These are phyloP conservation scores for Pseudococcus jackbeardsleyi DNA, from an alignment of 2,888 invertebrate genomes.

Conservation along the genomic window DNA sequence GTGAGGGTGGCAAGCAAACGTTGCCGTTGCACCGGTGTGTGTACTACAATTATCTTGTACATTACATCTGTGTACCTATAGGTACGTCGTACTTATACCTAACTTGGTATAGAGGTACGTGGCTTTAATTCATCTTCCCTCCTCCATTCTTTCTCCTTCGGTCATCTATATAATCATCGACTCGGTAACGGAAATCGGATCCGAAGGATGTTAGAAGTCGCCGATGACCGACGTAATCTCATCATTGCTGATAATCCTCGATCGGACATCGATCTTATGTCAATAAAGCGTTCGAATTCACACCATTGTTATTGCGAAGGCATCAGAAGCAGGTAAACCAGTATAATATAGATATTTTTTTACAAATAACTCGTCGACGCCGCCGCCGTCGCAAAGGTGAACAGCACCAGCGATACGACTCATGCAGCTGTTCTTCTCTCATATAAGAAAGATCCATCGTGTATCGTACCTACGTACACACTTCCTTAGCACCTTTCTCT, in stretches of 20 bases:
- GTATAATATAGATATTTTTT: not conserved
- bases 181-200: not conserved
- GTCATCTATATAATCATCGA: not conserved
- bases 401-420: constrained; percentile 14
- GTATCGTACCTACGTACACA: not conserved
- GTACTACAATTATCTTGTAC: constrained; percentile 22
- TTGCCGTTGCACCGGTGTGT: constrained; percentile 20
- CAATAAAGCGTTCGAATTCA: not conserved
- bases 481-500: constrained; percentile 51
- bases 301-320: not conserved
- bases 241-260: not conserved
- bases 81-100: not conserved
- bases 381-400: constrained; percentile 9
- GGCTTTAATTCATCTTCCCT: no score
- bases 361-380: not conserved
- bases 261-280: constrained; percentile 4
- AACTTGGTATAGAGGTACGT: not conserved
- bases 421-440: constrained; percentile 34
- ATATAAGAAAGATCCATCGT: not conserved
- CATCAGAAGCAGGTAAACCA: not conserved
- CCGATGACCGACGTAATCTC: not conserved
- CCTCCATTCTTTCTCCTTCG: not conserved
- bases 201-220: not conserved
- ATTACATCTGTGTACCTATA: not conserved
- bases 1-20: constrained; percentile 47